Evolutionary conservation across 1,140 invertebrate species (phyloP).

Genomic region (Drosophila biarmipes): DNA sequence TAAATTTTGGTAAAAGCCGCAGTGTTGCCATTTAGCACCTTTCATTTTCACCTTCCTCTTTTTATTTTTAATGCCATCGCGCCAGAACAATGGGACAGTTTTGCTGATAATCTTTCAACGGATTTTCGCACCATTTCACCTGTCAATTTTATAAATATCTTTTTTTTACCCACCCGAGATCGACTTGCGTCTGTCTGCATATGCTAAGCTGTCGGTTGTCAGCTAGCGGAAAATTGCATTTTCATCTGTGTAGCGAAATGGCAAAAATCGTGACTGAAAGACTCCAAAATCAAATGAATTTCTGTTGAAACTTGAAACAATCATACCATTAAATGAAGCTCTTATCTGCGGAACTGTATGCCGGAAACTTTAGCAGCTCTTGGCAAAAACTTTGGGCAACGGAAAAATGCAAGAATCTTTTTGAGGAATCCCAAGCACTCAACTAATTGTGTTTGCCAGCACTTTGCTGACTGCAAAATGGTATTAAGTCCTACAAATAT

Average conservation of each 20-base stretch:
- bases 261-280: constrained; percentile 15
- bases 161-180: constrained; percentile 10
- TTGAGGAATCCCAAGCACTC: constrained; percentile 32
- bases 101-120: constrained; percentile 38
- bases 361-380: constrained; percentile 30
- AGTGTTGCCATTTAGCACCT: constrained; percentile 24
- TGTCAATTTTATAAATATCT: constrained; percentile 24
- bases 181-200: constrained; percentile 24
- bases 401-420: constrained; percentile 3
- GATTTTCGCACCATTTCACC: constrained; percentile 52
- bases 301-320: constrained; percentile 42
- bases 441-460: constrained; percentile 61
- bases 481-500: constrained; percentile 44
- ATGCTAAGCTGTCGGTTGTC: constrained; percentile 42
- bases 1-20: constrained; percentile 21
- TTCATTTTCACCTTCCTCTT: not conserved
- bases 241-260: constrained; percentile 25
- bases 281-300: constrained; percentile 26
- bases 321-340: constrained; percentile 39
- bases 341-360: constrained; percentile 19
- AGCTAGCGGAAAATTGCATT: constrained; percentile 41
- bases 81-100: constrained; percentile 34
- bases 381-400: constrained; percentile 7
- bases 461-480: constrained; percentile 40
- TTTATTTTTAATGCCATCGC: constrained; percentile 13